Evolutionary conservation across 1,140 invertebrate species (phyloP).

Genomic region (Drosophila serrata): DNA sequence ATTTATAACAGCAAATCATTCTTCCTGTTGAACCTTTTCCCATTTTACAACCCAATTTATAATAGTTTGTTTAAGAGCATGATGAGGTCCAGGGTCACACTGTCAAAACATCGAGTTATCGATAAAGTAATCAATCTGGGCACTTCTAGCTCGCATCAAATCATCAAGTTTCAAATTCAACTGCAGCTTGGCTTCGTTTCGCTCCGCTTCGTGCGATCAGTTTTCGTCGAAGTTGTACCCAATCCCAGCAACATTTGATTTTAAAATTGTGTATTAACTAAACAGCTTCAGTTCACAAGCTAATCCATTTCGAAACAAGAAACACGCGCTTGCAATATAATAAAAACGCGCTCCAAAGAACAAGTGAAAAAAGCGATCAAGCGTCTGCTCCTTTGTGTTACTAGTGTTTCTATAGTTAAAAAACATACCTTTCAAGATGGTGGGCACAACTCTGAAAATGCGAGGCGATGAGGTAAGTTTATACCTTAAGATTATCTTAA

Average conservation of each 20-base stretch:
- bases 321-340: not conserved
- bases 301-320: constrained; percentile 11
- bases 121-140: too few species aligned
- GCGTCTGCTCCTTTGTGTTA: constrained; percentile 24
- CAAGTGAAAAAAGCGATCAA: constrained; percentile 20
- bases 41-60: not conserved
- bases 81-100: not conserved
- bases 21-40: too few species aligned
- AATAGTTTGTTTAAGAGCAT: not conserved
- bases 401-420: constrained; percentile 21
- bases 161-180: constrained; percentile 56
- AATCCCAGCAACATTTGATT: constrained; percentile 27
- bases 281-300: constrained; percentile 26
- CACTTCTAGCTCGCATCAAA: too few species aligned
- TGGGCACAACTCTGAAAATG: constrained; percentile 66
- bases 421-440: constrained; percentile 53
- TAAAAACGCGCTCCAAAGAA: constrained; percentile 10
- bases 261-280: constrained; percentile 37
- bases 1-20: too few species aligned
- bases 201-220: constrained; percentile 50
- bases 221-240: constrained; percentile 5
- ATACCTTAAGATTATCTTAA: not conserved
- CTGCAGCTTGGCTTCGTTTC: constrained; percentile 49
- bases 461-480: constrained; percentile 72
- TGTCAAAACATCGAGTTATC: constrained; percentile 1